Conservation (phyloP, 2,113 vertebrate genomes). For the Cathartes aura region DNA sequence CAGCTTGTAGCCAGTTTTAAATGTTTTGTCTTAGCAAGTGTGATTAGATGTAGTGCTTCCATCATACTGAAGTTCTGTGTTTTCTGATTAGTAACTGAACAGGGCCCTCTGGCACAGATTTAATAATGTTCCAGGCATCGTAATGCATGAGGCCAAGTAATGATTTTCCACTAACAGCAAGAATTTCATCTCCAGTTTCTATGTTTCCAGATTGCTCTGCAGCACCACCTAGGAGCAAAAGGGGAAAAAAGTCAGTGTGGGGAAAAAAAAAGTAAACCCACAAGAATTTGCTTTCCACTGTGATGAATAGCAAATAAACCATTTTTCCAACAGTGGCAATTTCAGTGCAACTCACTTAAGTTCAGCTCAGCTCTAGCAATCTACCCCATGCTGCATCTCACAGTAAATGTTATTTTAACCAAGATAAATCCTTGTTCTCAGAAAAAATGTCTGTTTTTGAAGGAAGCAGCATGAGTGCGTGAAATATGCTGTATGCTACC, state of each 20-base stretch:
- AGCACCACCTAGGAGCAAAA: slow-evolving; percentile 83
- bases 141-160: slow-evolving; percentile 90
- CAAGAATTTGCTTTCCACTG: not conserved
- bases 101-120: slow-evolving; percentile 85
- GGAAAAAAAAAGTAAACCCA: not conserved
- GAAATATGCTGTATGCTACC: not conserved
- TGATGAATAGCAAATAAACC: not conserved
- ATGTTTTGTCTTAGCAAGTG: not conserved
- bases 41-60: not conserved
- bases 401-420: not conserved
- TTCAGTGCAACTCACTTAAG: not conserved
- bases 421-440: not conserved
- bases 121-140: slow-evolving; percentile 93
- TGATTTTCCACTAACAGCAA: slow-evolving; percentile 88
- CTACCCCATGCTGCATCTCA: not conserved
- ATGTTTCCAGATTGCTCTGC: slow-evolving; percentile 87
- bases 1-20: slow-evolving; percentile 5
- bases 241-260: not conserved
- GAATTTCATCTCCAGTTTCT: slow-evolving; percentile 89
- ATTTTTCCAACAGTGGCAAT: not conserved
- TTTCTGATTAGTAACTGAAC: slow-evolving; percentile 88
- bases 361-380: not conserved
- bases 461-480: not conserved
- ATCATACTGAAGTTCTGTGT: slow-evolving; percentile 79
- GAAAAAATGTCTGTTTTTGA: not conserved